These are phyloP conservation scores for Riparia riparia DNA, from an alignment of 2,113 vertebrate species.

Conservation along the genomic window DNA sequence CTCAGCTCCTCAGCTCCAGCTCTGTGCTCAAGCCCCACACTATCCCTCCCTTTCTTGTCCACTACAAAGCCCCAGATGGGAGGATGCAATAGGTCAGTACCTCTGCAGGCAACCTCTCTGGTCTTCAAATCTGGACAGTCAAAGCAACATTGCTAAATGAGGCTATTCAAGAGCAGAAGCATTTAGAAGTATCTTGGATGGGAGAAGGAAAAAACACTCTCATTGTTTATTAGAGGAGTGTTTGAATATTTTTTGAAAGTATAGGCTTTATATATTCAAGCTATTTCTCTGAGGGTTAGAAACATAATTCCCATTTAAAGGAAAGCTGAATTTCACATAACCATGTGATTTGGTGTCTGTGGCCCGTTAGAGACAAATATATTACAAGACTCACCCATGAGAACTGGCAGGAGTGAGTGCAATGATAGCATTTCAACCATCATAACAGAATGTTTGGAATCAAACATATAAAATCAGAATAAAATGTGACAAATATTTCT, in stretches of 20 bases:
- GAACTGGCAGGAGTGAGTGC: background rate
- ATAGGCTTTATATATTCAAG: background rate
- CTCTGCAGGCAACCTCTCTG: background rate
- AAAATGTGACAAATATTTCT: constrained; percentile 32
- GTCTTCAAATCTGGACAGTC: background rate
- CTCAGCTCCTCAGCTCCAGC: background rate
- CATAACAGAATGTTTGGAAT: constrained; percentile 4
- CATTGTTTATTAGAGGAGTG: background rate
- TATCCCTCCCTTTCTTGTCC: background rate
- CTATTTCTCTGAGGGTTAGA: background rate
- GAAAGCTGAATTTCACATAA: background rate
- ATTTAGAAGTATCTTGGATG: background rate
- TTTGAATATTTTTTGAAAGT: background rate
- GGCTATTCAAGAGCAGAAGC: background rate
- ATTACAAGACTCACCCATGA: background rate
- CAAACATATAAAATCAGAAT: constrained; percentile 1
- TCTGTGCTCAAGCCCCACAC: fast-evolving
- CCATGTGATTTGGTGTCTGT: background rate
- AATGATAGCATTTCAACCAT: background rate
- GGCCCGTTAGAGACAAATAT: background rate
- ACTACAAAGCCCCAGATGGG: background rate
- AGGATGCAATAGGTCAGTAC: background rate
- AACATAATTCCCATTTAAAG: background rate
- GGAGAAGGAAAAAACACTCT: fast-evolving
- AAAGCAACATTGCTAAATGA: background rate